phyloP scores from a whole-genome alignment of 2,888 invertebrate genomes.

The Dorcus hopei region DNA sequence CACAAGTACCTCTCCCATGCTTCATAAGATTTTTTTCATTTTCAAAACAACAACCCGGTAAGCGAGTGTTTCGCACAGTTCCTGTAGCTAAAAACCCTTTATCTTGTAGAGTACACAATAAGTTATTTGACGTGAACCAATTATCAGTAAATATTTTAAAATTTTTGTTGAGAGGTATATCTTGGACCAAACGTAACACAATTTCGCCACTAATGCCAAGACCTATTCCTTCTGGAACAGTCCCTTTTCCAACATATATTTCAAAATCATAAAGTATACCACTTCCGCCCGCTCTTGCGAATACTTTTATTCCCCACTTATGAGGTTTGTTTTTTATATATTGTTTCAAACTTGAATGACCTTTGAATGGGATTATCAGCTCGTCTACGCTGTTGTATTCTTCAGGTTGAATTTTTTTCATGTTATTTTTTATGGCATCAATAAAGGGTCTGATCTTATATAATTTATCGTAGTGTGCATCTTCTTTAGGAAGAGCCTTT shows the following conservation, averaged over 20 bases:
- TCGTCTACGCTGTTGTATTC: constrained; percentile 33
- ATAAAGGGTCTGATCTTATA: constrained; percentile 28
- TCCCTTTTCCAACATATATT: constrained; percentile 30
- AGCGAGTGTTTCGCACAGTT: too few relatives aligned
- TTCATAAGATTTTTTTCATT: too few relatives aligned
- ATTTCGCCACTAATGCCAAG: constrained; percentile 26
- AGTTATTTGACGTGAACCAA: too few relatives aligned
- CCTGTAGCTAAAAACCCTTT: too few relatives aligned
- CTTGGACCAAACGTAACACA: constrained; percentile 1
- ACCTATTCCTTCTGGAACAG: constrained; percentile 9
- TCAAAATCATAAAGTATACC: constrained; percentile 33
- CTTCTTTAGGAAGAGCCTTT: constrained; percentile 6
- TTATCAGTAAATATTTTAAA: too few relatives aligned
- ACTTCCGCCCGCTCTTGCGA: constrained; percentile 27
- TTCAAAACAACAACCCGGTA: too few relatives aligned
- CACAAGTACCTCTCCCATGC: too few relatives aligned
- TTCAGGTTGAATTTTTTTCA: constrained; percentile 28
- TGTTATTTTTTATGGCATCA: constrained; percentile 19
- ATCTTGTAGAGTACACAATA: too few relatives aligned
- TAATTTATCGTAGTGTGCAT: constrained; percentile 24
- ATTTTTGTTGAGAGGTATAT: too few relatives aligned
- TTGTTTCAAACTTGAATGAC: constrained; percentile 27
- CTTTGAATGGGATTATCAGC: constrained; percentile 35
- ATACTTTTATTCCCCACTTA: constrained; percentile 33
- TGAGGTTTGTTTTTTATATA: constrained; percentile 30